phyloP scores from a whole-genome alignment of 2,113 vertebrate genomes.

The Neopipo cinnamomea region DNA sequence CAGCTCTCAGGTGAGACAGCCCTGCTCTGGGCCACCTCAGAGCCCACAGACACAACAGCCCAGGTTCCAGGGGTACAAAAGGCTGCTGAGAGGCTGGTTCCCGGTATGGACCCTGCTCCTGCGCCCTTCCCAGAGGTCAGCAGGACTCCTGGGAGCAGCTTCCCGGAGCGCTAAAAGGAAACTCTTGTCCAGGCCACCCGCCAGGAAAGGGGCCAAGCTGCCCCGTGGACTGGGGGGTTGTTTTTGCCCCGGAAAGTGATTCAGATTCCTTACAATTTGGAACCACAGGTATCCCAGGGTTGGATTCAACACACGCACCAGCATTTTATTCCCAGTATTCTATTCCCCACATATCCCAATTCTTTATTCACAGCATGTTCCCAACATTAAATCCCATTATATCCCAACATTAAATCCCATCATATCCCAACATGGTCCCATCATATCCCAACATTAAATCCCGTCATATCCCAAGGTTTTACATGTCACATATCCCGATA shows the following conservation, averaged over 20 bases:
- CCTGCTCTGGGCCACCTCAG: background rate
- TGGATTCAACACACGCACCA: background rate
- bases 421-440: no score
- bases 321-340: background rate
- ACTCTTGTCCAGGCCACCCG: background rate
- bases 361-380: background rate
- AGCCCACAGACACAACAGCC: background rate
- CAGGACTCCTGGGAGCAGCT: background rate
- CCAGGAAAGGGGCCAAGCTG: background rate
- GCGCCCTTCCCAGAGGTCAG: background rate
- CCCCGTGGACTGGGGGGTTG: background rate
- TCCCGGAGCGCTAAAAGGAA: background rate
- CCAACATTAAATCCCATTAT: background rate
- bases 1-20: constrained; percentile 80
- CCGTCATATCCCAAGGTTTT: background rate
- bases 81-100: background rate
- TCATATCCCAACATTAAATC: no score
- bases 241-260: background rate
- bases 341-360: background rate
- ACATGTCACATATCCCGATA: background rate
- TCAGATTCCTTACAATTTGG: background rate
- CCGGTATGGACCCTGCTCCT: background rate
- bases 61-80: background rate
- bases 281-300: background rate
- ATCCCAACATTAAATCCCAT: no score